phyloP scores from a whole-genome alignment of 2,888 invertebrate genomes.

The Temnothorax unifasciatus region DNA sequence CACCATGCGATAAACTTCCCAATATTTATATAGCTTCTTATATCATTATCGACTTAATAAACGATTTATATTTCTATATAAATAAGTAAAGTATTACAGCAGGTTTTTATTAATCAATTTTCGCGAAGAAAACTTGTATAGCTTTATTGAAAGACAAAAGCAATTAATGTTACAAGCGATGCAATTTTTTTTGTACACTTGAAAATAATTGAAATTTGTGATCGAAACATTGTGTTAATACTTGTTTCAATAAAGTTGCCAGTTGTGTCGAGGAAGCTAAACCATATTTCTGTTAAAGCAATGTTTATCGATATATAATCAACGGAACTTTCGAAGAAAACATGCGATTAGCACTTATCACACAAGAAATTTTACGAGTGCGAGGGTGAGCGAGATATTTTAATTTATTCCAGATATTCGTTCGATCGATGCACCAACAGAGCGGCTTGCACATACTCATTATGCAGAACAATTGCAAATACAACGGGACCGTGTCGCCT shows the following conservation, averaged over 20 bases:
- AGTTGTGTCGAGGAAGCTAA: too few species aligned
- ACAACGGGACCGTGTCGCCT: not conserved
- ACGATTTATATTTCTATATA: not conserved
- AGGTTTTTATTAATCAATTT: not conserved
- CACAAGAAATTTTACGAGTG: not conserved
- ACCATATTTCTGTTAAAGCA: too few species aligned
- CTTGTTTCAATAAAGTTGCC: too few species aligned
- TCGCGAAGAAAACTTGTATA: not conserved
- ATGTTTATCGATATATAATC: not conserved
- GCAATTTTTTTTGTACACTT: too few species aligned
- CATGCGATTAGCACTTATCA: not conserved
- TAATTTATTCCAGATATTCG: constrained; percentile 29
- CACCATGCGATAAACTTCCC: not conserved
- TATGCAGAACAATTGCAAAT: constrained; percentile 38
- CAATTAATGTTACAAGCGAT: too few species aligned
- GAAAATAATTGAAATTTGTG: too few species aligned
- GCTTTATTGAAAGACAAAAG: not conserved
- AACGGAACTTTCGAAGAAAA: not conserved
- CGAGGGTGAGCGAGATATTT: constrained; percentile 9
- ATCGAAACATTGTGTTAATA: too few species aligned
- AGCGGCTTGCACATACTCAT: constrained; percentile 5
- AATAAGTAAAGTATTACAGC: not conserved
- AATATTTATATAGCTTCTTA: not conserved
- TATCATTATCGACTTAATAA: not conserved
- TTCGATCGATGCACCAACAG: constrained; percentile 35